Evolutionary conservation across 1,140 invertebrate genomes (phyloP).

Genomic region (Dryas iulia): DNA sequence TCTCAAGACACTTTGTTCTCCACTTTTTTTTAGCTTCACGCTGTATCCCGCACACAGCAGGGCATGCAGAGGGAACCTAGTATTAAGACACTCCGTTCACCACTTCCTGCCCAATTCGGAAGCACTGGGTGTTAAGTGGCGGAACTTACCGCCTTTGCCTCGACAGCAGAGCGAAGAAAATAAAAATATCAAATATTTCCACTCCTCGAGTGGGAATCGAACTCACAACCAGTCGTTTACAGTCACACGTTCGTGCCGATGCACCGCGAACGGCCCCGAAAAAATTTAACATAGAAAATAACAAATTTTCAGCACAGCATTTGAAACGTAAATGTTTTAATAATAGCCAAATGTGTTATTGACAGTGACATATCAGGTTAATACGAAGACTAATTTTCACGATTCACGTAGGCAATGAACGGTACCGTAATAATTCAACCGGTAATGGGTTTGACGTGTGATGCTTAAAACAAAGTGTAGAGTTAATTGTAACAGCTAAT

Average conservation of each 20-base stretch:
- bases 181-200: no score
- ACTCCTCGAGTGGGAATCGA: no score
- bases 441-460: background rate
- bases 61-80: background rate
- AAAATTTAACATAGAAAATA: no score
- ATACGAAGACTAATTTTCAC: background rate
- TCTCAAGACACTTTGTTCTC: background rate
- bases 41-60: background rate
- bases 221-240: no score
- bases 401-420: background rate
- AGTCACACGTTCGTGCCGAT: no score
- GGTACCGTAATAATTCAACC: background rate
- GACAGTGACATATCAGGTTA: conserved; percentile 4
- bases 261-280: no score
- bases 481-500: background rate
- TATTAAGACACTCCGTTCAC: background rate
- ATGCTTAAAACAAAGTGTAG: background rate
- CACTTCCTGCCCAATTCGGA: background rate
- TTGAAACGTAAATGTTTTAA: background rate
- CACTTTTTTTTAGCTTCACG: background rate
- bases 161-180: background rate
- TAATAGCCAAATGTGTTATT: background rate
- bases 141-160: background rate
- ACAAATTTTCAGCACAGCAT: background rate
- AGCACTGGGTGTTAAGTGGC: background rate